Evolutionary conservation across 2,888 invertebrate species (phyloP), one percentile per base, ranked within the genome.

Genomic region (Phyllotreta cruciferae): DNA sequence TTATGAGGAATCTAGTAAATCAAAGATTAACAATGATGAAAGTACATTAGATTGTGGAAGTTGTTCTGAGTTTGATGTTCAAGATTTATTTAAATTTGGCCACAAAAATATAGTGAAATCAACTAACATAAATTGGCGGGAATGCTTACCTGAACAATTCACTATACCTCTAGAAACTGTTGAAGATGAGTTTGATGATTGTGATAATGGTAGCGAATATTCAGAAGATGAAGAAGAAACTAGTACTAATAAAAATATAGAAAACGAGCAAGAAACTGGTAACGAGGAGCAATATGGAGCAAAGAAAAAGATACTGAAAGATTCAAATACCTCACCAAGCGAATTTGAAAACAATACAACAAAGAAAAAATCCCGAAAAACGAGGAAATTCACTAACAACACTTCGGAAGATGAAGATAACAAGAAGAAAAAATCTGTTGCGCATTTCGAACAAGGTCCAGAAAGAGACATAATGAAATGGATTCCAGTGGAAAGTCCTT

Each of bases 11-110:
- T 4, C 24, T 24, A 24, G 2, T 24, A 24, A 24, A 24, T 24
- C 24, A 4, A 47, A 10, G 45, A 57, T 13, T 42, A 56, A 38
- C n/a, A n/a, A n/a, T n/a, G n/a, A n/a, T n/a, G n/a, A n/a, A n/a
- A n/a, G n/a, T n/a, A n/a, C n/a, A n/a, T n/a, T n/a, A n/a, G n/a
- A n/a, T n/a, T n/a, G n/a, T n/a, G n/a, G n/a, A n/a, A n/a, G n/a
- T n/a, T n/a, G n/a, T n/a, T n/a, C n/a, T n/a, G n/a, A n/a, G n/a
- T n/a, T n/a, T n/a, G 62, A 71, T 49, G 53, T 74, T 6, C 77
- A 78, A 63, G 70, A 77, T 68, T 71, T 80, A 47, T 78, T 79
- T 66, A 56, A 68, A 50, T 50, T 72, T 37, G 78, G 74, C 42
- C 79, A 75, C 66, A 69, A 76, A 58, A 74, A 68, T 42, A 75